Evolutionary conservation across 2,113 vertebrate species (phyloP).

Genomic region (Acanthisitta chloris): DNA sequence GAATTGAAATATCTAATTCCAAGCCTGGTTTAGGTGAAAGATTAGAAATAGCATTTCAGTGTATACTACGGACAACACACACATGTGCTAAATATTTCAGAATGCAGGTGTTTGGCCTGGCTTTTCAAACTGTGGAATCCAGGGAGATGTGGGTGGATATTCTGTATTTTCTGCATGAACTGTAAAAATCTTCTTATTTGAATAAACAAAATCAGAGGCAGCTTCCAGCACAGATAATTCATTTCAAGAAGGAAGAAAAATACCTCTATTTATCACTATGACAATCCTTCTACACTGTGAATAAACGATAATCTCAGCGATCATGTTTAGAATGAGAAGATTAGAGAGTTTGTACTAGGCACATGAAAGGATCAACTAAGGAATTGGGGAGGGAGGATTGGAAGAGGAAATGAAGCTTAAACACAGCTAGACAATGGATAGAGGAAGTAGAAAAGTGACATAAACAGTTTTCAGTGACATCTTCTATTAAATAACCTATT

Average conservation of each 20-base stretch:
- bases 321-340: conserved; percentile 11
- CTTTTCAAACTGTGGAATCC: background rate
- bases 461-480: conserved; percentile 9
- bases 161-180: background rate
- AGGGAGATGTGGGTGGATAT: rapidly evolving
- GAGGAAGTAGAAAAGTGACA: background rate
- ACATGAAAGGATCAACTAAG: background rate
- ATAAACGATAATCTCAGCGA: background rate
- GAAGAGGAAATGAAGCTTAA: conserved; percentile 8
- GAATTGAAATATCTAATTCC: background rate
- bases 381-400: background rate
- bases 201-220: background rate
- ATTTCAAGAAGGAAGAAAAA: background rate
- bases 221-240: background rate
- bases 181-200: background rate
- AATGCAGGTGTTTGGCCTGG: background rate
- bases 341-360: background rate
- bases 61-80: background rate
- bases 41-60: background rate
- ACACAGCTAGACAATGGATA: background rate
- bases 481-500: background rate
- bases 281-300: background rate
- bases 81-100: background rate
- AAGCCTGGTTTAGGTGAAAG: background rate
- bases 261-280: conserved; percentile 21